phyloP scores from a whole-genome alignment of 92 coral and sea anemone genomes.

The Parazoanthus swiftii region DNA sequence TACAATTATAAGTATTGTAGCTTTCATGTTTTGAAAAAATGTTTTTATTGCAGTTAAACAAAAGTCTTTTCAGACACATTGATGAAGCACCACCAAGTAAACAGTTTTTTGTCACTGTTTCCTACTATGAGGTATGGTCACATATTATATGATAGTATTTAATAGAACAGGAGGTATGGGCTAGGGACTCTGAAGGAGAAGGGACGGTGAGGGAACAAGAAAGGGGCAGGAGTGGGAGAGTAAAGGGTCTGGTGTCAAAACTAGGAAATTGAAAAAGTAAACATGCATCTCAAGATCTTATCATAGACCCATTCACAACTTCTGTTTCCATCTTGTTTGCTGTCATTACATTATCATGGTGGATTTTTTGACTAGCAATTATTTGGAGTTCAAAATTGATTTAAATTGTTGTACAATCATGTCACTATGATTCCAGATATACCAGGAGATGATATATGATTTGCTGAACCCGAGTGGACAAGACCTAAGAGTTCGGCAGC shows the following conservation, averaged over 20 bases:
- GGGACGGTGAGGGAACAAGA: too few relatives aligned
- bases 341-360: too few relatives aligned
- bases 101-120: slow-evolving; percentile 91
- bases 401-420: not conserved
- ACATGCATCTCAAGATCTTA: too few relatives aligned
- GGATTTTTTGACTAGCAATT: too few relatives aligned
- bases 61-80: slow-evolving; percentile 78
- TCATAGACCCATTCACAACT: too few relatives aligned
- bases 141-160: not conserved
- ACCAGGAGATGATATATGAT: slow-evolving; percentile 88
- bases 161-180: too few relatives aligned
- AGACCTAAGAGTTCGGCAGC: slow-evolving; percentile 85
- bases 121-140: slow-evolving; percentile 88
- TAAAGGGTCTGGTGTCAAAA: too few relatives aligned
- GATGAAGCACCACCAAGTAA: slow-evolving; percentile 92
- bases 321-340: not conserved
- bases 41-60: slow-evolving; percentile 64
- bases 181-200: too few relatives aligned
- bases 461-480: slow-evolving; percentile 96
- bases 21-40: not conserved
- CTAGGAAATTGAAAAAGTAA: too few relatives aligned
- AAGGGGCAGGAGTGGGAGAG: too few relatives aligned
- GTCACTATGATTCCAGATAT: slow-evolving; percentile 52
- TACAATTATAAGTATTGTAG: not conserved
- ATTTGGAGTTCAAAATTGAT: not conserved